A percentile compares a stretch with the other conserved stretches of the same genome.
Conservation (phyloP, 2,797 vertebrate species). For the Phoebastria nigripes region DNA sequence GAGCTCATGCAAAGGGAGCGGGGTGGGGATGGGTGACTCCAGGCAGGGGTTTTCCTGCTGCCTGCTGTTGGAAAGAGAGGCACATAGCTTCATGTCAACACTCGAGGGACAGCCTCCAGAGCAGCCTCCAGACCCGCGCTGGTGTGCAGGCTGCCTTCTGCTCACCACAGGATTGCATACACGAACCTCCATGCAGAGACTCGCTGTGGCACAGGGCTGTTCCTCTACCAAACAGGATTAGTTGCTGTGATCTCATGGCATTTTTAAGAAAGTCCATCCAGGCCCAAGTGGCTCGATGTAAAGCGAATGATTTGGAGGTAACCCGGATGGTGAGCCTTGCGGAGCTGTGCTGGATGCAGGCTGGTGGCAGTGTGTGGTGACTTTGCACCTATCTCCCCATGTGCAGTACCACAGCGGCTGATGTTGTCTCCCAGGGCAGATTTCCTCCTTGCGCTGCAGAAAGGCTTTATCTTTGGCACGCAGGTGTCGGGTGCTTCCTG, state of each 20-base stretch:
- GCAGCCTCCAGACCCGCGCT: rapidly evolving
- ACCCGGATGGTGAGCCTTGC: rapidly evolving
- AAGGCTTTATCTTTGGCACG: not conserved
- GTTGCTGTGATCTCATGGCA: not conserved
- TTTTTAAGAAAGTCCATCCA: not conserved
- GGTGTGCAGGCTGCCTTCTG: not conserved
- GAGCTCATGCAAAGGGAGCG: not conserved
- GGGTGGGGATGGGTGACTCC: not conserved
- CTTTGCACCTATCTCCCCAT: rapidly evolving
- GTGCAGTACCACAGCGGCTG: not conserved
- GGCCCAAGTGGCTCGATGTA: not conserved
- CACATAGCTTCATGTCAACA: rapidly evolving
- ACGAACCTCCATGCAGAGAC: rapidly evolving
- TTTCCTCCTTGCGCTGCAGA: not conserved
- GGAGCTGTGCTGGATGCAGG: not conserved
- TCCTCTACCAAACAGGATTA: rapidly evolving
- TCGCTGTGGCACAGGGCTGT: not conserved
- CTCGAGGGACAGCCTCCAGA: not conserved
- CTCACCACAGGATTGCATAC: rapidly evolving
- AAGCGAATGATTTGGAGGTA: not conserved
- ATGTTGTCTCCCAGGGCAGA: rapidly evolving
- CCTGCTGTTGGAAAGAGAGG: not conserved
- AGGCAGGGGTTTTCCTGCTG: not conserved
- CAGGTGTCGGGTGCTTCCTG: not conserved
- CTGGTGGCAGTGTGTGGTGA: rapidly evolving